A percentile compares a stretch with the other conserved stretches of the same genome.
phyloP scores from a whole-genome alignment of 2,113 vertebrate genomes.

The Tragulus kanchil region DNA sequence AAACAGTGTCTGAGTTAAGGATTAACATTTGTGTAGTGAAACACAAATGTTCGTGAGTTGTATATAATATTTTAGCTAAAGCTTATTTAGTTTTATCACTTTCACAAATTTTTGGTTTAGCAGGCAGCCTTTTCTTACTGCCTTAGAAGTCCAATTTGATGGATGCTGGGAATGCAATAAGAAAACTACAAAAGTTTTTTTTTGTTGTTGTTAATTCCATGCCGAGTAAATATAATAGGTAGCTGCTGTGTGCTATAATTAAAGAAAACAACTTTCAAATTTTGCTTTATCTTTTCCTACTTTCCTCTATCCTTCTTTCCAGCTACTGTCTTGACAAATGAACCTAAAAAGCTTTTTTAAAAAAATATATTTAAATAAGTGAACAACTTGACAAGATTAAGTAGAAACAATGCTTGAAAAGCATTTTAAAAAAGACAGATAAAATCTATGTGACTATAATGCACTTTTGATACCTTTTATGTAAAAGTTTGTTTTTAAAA shows the following conservation, averaged over 20 bases:
- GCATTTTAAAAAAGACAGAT: not conserved
- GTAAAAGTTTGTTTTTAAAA: not conserved
- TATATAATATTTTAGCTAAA: slow-evolving; percentile 82
- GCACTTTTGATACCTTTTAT: not conserved
- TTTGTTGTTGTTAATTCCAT: not conserved
- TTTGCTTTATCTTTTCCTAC: not conserved
- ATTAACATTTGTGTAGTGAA: slow-evolving; percentile 78
- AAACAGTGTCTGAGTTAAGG: slow-evolving; percentile 75
- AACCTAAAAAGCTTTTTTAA: not conserved
- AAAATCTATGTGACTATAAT: not conserved
- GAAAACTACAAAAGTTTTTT: not conserved
- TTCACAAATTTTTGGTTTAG: slow-evolving; percentile 51
- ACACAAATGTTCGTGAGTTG: slow-evolving; percentile 72
- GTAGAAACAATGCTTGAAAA: not conserved
- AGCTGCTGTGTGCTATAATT: not conserved
- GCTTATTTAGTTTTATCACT: slow-evolving; percentile 67
- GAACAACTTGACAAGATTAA: not conserved
- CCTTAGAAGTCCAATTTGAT: slow-evolving; percentile 17
- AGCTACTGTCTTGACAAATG: not conserved
- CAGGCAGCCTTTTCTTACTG: slow-evolving; percentile 22
- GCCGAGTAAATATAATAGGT: not conserved
- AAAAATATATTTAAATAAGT: not conserved
- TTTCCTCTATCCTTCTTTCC: not conserved
- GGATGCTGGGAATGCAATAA: not conserved
- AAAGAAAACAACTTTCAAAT: not conserved